Evolutionary conservation across 2,113 vertebrate species (phyloP), one percentile per base, ranked within the genome.

Genomic region (Anser cygnoides): DNA sequence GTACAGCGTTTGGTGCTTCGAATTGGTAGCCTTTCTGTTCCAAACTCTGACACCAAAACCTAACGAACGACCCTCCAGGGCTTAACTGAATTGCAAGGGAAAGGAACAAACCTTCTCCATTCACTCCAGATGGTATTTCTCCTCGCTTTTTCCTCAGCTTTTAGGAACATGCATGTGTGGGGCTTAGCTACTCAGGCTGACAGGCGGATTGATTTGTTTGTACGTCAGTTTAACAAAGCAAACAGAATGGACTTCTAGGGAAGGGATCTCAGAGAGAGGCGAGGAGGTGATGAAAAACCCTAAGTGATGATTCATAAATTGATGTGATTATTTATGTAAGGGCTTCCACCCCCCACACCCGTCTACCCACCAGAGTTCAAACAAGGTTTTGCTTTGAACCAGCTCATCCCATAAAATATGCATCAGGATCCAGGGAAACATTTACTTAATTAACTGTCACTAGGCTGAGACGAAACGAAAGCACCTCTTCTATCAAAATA

Each of bases 401-500:
- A 21, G n/a, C 78, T 95, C 82, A 43, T 92, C 78, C 29, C 37
- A 88, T 94, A 95, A 94, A 96, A 96, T 95, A 97, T 91, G 59
- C 71, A 95, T 77, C 13, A 3, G 43, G 52, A 96, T 66, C 80
- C n/a, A 85, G 77, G 1, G 5, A 87, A 93, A 88, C 2, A 0
- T 89, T 96, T 89, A 68, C 91, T 97, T 96, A 93, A 94, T 96
- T 94, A 96, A 93, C 88, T 94, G 84, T 67, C 90, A 73, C 75
- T 74, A 66, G 72, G 55, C 59, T 87, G 87, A 90, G 65, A 90
- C 68, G 92, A 92, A 90, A 95, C 73, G 49, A 33, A 91, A 80
- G 84, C 83, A 5, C 17, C 37, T 90, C 16, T 63, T 77, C 61
- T 54, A 90, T 89, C 81, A 93, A 94, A 95, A 94, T 62, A 77